Percentiles rank a stretch among this genome's conserved stretches.
Evolutionary conservation across 2,113 vertebrate species (phyloP).

Genomic region (Antigone vipio): DNA sequence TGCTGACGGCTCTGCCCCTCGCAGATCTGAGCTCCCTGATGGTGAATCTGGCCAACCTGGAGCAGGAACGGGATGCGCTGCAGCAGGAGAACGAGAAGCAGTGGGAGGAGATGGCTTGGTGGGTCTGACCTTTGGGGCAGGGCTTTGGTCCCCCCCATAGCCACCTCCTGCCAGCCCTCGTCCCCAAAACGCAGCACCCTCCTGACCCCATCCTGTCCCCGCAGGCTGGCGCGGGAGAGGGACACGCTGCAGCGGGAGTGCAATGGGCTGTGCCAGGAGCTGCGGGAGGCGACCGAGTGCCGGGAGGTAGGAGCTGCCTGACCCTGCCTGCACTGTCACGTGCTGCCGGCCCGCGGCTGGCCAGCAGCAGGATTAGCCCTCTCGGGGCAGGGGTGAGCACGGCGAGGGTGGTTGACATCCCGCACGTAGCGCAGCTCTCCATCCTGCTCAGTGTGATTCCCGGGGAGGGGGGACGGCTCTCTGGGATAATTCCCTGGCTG

Average conservation of each 20-base stretch:
- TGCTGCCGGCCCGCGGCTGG: background rate
- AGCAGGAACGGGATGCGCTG: constrained; percentile 71
- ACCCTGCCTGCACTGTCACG: rapidly evolving
- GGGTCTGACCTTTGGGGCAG: background rate
- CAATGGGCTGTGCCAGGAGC: constrained; percentile 52
- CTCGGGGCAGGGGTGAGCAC: background rate
- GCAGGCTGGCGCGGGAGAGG: constrained; percentile 55
- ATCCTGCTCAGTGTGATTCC: background rate
- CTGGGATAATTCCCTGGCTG: background rate
- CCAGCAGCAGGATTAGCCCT: background rate
- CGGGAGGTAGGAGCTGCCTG: constrained; percentile 77
- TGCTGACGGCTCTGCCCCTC: background rate
- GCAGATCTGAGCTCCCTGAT: constrained; percentile 61
- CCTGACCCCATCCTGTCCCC: background rate
- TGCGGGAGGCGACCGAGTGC: constrained; percentile 74
- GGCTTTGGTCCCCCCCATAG: rapidly evolving
- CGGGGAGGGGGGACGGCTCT: background rate
- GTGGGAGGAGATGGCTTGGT: constrained; percentile 49
- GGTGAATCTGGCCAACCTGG: constrained; percentile 44
- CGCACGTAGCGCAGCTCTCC: background rate
- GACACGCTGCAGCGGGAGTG: constrained; percentile 15
- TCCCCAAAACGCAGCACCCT: background rate
- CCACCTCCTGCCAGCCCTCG: background rate
- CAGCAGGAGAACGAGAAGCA: constrained; percentile 65
- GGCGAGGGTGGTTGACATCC: background rate